Evolutionary conservation across 2,113 vertebrate genomes (phyloP).

Genomic region (Tretioscincus oriximinensis): DNA sequence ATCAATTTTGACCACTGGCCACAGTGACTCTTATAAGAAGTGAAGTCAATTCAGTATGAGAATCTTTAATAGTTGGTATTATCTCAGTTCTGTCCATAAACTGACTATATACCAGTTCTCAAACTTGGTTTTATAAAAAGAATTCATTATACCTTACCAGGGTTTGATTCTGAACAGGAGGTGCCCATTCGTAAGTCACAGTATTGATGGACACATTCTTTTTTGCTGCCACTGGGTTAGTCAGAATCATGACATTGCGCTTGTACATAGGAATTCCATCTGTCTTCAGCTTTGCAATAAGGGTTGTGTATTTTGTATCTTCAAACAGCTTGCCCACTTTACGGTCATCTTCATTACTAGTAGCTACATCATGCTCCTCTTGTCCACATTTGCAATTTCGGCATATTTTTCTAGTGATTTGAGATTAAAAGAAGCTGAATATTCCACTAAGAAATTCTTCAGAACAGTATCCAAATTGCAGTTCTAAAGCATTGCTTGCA

Average conservation of each 20-base stretch:
- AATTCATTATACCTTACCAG: slow-evolving; percentile 75
- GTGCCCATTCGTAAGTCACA: slow-evolving; percentile 95
- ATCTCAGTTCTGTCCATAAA: neutral
- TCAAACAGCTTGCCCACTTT: slow-evolving; percentile 96
- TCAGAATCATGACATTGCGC: slow-evolving; percentile 87
- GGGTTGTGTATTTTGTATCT: slow-evolving; percentile 93
- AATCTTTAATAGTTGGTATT: neutral
- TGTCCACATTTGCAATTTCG: slow-evolving; percentile 96
- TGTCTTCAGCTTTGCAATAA: slow-evolving; percentile 92
- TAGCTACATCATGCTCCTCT: slow-evolving; percentile 89
- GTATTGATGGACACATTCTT: slow-evolving; percentile 84
- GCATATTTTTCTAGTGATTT: slow-evolving; percentile 89
- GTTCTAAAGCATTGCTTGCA: no score
- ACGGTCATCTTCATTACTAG: slow-evolving; percentile 87
- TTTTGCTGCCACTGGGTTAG: slow-evolving; percentile 78
- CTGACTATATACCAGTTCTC: neutral
- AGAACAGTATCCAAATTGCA: neutral
- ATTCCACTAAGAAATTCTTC: neutral
- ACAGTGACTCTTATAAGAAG: neutral
- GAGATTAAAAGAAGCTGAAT: neutral
- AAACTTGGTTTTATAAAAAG: neutral
- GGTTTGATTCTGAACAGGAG: slow-evolving; percentile 89
- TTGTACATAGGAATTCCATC: slow-evolving; percentile 86
- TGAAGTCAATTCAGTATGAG: neutral
- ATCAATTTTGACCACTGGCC: neutral